These are phyloP conservation scores for Nymphalis c-album DNA, from an alignment of 2,888 invertebrate species.

Conservation along the genomic window DNA sequence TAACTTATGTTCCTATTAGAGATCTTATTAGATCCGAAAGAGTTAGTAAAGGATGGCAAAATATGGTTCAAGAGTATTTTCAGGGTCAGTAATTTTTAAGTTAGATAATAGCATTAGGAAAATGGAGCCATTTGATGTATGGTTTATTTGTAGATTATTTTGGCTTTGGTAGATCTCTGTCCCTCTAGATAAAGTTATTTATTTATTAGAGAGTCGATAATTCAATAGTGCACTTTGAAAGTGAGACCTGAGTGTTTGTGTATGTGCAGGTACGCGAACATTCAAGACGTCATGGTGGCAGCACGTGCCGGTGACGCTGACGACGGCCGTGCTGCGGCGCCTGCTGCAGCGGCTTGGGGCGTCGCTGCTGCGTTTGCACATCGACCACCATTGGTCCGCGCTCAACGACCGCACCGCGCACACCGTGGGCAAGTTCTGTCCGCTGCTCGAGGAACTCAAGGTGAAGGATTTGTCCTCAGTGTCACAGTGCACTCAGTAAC, in stretches of 20 bases:
- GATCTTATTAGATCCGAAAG: conserved; percentile 80
- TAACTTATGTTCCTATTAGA: conserved; percentile 74
- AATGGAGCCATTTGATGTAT: background rate
- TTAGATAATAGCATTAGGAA: background rate
- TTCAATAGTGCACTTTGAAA: no score
- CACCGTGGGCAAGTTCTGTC: conserved; percentile 80
- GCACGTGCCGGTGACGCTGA: conserved; percentile 57
- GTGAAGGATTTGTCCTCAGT: conserved; percentile 41
- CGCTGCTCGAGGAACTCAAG: conserved; percentile 77
- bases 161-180: no score
- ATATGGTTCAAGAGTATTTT: conserved; percentile 75
- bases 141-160: no score
- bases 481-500: no score
- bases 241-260: background rate
- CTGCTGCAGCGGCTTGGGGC: conserved; percentile 75
- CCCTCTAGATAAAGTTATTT: no score
- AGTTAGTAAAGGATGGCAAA: conserved; percentile 81
- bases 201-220: background rate
- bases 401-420: conserved; percentile 80
- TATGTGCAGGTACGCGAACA: conserved; percentile 56
- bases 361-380: conserved; percentile 71
- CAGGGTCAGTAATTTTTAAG: conserved; percentile 49
- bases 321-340: conserved; percentile 75
- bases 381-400: conserved; percentile 72
- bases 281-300: conserved; percentile 75